Evolutionary conservation across 2,888 invertebrate genomes (phyloP).

Genomic region (Augochlorella aurata): DNA sequence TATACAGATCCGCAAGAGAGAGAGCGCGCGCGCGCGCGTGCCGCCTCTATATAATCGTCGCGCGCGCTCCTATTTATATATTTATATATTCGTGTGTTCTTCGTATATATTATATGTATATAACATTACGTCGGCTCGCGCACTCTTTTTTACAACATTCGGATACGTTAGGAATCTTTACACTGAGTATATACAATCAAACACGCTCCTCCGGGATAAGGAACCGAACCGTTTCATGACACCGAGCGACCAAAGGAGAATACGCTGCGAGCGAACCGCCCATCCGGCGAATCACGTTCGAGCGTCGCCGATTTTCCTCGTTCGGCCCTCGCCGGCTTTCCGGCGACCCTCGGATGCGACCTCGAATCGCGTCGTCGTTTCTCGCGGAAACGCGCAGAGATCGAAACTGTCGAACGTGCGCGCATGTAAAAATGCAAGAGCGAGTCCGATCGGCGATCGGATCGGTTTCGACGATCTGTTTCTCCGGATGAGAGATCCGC

Average conservation of each 20-base stretch:
- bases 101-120: slow-evolving; percentile 42
- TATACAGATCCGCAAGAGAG: slow-evolving; percentile 77
- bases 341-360: too few relatives aligned
- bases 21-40: slow-evolving; percentile 12
- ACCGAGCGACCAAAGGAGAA: not conserved
- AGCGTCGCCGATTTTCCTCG: too few relatives aligned
- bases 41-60: slow-evolving; percentile 10
- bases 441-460: too few relatives aligned
- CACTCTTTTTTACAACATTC: slow-evolving; percentile 41
- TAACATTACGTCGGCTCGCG: slow-evolving; percentile 30
- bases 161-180: slow-evolving; percentile 68
- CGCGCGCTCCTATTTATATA: slow-evolving; percentile 33
- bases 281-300: too few relatives aligned
- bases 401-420: too few relatives aligned
- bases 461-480: not conserved
- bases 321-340: too few relatives aligned
- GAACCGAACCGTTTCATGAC: slow-evolving; percentile 14
- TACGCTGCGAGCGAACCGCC: not conserved
- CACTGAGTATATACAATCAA: slow-evolving; percentile 63
- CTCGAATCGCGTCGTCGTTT: too few relatives aligned
- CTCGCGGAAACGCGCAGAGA: too few relatives aligned
- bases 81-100: slow-evolving; percentile 36
- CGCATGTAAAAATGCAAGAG: too few relatives aligned
- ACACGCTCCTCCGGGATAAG: not conserved
- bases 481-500: not conserved